These are phyloP conservation scores for Saccostrea glomerata DNA, from an alignment of 1,140 invertebrate species.

Conservation along the genomic window DNA sequence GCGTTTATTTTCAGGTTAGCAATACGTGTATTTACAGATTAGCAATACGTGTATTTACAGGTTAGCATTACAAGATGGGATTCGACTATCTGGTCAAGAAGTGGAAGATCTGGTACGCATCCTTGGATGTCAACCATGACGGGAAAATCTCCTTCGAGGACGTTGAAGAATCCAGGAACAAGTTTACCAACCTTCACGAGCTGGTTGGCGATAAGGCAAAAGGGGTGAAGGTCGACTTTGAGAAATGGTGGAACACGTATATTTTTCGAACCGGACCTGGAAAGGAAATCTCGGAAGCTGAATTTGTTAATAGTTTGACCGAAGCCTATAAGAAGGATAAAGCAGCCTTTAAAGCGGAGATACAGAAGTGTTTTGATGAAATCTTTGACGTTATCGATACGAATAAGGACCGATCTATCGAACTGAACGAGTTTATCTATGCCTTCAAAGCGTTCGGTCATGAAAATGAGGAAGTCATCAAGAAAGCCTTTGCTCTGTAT, in stretches of 20 bases:
- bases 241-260: constrained; percentile 57
- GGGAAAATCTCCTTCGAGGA: constrained; percentile 62
- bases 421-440: constrained; percentile 60
- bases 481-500: constrained; percentile 59
- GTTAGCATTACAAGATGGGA: neutral
- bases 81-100: constrained; percentile 57
- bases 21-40: too few species aligned
- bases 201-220: constrained; percentile 57
- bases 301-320: constrained; percentile 53
- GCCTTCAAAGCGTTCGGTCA: constrained; percentile 66
- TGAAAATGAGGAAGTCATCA: constrained; percentile 61
- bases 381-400: constrained; percentile 67
- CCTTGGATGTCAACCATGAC: constrained; percentile 65
- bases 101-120: constrained; percentile 65
- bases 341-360: constrained; percentile 44
- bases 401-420: constrained; percentile 65
- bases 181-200: constrained; percentile 62
- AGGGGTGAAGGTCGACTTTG: constrained; percentile 47
- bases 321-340: constrained; percentile 53
- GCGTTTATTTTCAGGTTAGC: too few species aligned
- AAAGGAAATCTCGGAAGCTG: constrained; percentile 50
- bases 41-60: too few species aligned
- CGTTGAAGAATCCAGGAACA: constrained; percentile 63
- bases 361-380: constrained; percentile 58
- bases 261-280: constrained; percentile 45